These are phyloP conservation scores for Plemyria rubiginata DNA, from an alignment of 2,888 invertebrate genomes.

Conservation along the genomic window DNA sequence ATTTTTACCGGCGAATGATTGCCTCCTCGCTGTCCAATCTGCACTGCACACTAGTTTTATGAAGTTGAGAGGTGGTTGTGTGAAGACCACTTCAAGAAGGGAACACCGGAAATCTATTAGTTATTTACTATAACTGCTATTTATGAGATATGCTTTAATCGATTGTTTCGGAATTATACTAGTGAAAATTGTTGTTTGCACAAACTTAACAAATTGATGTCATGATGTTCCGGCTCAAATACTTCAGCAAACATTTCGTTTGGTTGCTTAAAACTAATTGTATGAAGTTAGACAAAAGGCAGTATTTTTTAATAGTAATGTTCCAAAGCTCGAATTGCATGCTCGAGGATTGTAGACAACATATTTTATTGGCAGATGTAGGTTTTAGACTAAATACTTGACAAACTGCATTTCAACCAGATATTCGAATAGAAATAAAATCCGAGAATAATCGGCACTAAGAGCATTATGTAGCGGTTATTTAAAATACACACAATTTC, in stretches of 20 bases:
- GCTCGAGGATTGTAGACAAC: not conserved
- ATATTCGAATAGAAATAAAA: slow-evolving; percentile 5
- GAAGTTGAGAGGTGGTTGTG: slow-evolving; percentile 29
- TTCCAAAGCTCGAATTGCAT: not conserved
- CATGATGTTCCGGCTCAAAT: not conserved
- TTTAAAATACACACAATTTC: slow-evolving; percentile 34
- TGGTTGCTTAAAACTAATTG: slow-evolving; percentile 6
- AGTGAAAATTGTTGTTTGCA: not conserved
- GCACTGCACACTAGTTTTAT: slow-evolving; percentile 28
- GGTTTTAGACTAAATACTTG: not conserved
- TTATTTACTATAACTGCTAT: no score
- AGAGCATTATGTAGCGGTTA: slow-evolving; percentile 21
- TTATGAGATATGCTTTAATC: no score
- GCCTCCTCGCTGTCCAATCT: slow-evolving; percentile 12
- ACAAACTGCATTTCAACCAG: not conserved
- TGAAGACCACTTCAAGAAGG: slow-evolving; percentile 14
- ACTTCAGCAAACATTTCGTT: no score
- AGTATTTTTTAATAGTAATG: not conserved
- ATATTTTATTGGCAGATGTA: not conserved
- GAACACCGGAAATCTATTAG: not conserved
- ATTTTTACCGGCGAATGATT: slow-evolving; percentile 41
- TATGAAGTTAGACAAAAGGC: not conserved
- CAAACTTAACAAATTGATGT: slow-evolving; percentile 5
- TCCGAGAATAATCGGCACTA: slow-evolving; percentile 11
- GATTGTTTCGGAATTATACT: not conserved